Evolutionary conservation across 2,888 invertebrate species (phyloP), one percentile per base, ranked within the genome.

Genomic region (Cantharis nigra): DNA sequence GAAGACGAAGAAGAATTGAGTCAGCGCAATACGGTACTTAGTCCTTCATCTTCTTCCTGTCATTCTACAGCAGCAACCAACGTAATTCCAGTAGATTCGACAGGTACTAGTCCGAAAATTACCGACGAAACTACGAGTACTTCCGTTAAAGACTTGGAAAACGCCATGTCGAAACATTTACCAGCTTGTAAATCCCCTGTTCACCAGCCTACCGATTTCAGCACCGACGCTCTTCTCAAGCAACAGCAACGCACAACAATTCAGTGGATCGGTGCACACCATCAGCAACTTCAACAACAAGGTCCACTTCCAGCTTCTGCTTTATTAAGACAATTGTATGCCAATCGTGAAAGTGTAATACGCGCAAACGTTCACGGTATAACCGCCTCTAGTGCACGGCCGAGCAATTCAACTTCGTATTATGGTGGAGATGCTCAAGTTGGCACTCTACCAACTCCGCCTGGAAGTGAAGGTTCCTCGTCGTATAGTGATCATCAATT

Each of bases 131-230:
- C 85, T 69, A 81, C 82, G 75, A 86, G 85, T 0, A 91, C 92
- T 0, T 95, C 96, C 1, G 97, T 97, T 0, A 96, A 97, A 88
- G 97, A 98, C 85, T 90, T 98, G 82, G 98, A 98, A 88, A 97
- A 97, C 85, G 98, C 97, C 69, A 98, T 98, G 98, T 97, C 98
- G 18, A 97, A 97, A 86, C 98, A 98, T 89, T 90, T 98, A 76
- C 96, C 96, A 0, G 89, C 90, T 3, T 90, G 91, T 69, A 88
- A 92, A 81, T 90, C 91, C 9, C 91, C 91, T 9, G 88, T 89
- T n/a, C 93, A 94, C 84, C 92, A 94, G 83, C 94, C 94, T 1
- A 96, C 97, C 0, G 97, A 97, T 86, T 97, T 97, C 86, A 96
- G 96, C 82, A 94, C 96, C 0, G 96, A 96, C 85, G 93, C 96